phyloP scores from a whole-genome alignment of 53 echinoderm and acorn worm species.

The Holothuria leucospilota region DNA sequence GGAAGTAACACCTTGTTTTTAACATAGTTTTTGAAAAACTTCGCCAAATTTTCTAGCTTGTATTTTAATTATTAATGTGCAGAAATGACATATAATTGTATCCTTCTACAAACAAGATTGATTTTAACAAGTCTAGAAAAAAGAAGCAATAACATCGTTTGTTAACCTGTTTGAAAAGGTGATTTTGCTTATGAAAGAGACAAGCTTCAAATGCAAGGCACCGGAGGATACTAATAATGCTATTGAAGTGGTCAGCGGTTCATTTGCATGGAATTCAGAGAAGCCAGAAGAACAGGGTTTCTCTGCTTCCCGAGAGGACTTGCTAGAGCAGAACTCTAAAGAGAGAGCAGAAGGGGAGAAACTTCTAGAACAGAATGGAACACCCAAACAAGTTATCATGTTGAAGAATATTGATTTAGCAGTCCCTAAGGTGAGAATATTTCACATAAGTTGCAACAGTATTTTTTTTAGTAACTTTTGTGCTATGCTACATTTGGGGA shows the following conservation, averaged over 20 bases:
- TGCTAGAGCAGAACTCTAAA: neutral
- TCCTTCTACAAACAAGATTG: no score
- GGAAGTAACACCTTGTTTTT: no score
- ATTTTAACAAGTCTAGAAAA: no score
- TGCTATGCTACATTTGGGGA: no score
- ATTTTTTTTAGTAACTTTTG: neutral
- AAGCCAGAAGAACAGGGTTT: constrained; percentile 1
- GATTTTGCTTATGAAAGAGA: constrained; percentile 70
- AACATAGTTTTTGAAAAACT: no score
- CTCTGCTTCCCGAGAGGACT: constrained; percentile 32
- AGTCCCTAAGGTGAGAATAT: constrained; percentile 64
- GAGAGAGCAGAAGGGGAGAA: constrained; percentile 6
- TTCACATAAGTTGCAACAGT: neutral
- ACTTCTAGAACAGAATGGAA: constrained; percentile 6
- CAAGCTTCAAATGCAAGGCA: constrained; percentile 20
- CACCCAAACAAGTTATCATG: neutral
- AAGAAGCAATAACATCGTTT: no score
- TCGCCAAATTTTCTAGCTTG: no score
- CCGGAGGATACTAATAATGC: constrained; percentile 65
- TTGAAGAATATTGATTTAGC: constrained; percentile 65
- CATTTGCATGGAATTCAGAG: constrained; percentile 67
- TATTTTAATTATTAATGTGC: no score
- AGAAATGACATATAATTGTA: no score
- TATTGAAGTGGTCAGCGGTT: constrained; percentile 60
- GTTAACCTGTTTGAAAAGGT: constrained; percentile 24